Conservation (phyloP, 2,888 invertebrate species). For the Caenorhabditis uteleia region DNA sequence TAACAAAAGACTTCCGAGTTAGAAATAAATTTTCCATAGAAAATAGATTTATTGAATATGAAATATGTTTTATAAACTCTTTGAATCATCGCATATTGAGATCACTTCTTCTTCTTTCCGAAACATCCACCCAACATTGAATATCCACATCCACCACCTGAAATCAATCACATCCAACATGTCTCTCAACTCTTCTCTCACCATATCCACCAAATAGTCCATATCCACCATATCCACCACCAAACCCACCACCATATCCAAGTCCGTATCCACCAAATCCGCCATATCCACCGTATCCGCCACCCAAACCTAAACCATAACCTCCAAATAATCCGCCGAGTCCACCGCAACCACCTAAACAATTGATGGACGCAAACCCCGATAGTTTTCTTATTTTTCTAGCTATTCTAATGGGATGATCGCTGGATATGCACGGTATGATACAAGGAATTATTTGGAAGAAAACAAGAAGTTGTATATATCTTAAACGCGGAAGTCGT, state of each 20-base stretch:
- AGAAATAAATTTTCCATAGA: too few species aligned
- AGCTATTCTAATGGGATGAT: too few species aligned
- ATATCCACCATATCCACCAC: slow-evolving; percentile 19
- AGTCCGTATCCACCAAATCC: slow-evolving; percentile 37
- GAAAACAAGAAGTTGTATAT: slow-evolving; percentile 4
- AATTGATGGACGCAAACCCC: slow-evolving; percentile 8
- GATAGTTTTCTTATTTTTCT: too few species aligned
- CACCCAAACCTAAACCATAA: slow-evolving; percentile 35
- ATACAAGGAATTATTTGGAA: slow-evolving; percentile 8
- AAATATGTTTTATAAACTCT: too few species aligned
- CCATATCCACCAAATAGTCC: slow-evolving; percentile 31
- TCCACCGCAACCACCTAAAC: slow-evolving; percentile 30
- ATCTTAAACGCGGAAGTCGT: too few species aligned
- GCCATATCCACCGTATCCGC: slow-evolving; percentile 30
- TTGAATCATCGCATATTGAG: too few species aligned
- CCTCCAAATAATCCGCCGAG: slow-evolving; percentile 33
- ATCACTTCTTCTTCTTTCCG: slow-evolving; percentile 36
- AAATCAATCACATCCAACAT: background rate
- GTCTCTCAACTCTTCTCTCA: background rate
- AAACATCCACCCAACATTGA: slow-evolving; percentile 33
- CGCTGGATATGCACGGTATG: too few species aligned
- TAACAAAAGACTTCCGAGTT: too few species aligned
- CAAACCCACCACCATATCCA: slow-evolving; percentile 26
- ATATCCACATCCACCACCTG: slow-evolving; percentile 23
- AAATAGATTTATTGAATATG: too few species aligned